A percentile compares a stretch with the other conserved stretches of the same genome.
These are phyloP conservation scores for Poecilus cupreus DNA, from an alignment of 2,888 invertebrate genomes.

Conservation along the genomic window DNA sequence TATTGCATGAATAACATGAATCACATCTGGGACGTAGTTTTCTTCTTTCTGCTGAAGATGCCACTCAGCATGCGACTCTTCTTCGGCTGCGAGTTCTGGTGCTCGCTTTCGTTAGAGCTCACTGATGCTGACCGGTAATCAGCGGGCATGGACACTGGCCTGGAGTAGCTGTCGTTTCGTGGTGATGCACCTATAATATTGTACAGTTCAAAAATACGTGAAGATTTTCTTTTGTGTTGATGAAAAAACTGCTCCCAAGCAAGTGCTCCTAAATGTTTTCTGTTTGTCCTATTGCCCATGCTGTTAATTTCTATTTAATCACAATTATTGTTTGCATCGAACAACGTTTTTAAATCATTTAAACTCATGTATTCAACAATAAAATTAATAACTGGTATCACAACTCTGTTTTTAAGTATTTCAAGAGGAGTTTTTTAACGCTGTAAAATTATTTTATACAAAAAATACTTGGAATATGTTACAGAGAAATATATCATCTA, in stretches of 20 bases:
- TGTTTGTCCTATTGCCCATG: slow-evolving; percentile 16
- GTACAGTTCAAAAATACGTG: too few species aligned
- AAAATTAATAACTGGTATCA: too few species aligned
- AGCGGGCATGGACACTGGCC: slow-evolving; percentile 49
- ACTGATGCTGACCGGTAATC: slow-evolving; percentile 50
- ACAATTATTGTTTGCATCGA: background rate
- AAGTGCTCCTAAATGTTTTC: background rate
- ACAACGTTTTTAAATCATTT: too few species aligned
- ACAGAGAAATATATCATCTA: too few species aligned
- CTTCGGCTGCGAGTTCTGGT: slow-evolving; percentile 49
- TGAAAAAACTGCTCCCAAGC: slow-evolving; percentile 18
- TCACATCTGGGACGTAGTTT: slow-evolving; percentile 56
- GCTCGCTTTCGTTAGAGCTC: slow-evolving; percentile 50
- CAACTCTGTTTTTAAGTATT: too few species aligned
- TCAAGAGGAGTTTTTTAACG: too few species aligned
- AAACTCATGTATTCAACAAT: too few species aligned
- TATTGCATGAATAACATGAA: slow-evolving; percentile 38
- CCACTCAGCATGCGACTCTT: slow-evolving; percentile 57
- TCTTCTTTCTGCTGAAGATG: slow-evolving; percentile 57
- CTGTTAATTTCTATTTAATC: background rate
- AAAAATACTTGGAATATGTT: too few species aligned
- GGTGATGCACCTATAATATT: background rate
- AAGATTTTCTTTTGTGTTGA: too few species aligned
- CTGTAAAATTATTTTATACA: too few species aligned
- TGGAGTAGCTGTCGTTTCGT: slow-evolving; percentile 43